Conservation (phyloP, 2,113 vertebrate genomes). For the Brachirus orientalis region DNA sequence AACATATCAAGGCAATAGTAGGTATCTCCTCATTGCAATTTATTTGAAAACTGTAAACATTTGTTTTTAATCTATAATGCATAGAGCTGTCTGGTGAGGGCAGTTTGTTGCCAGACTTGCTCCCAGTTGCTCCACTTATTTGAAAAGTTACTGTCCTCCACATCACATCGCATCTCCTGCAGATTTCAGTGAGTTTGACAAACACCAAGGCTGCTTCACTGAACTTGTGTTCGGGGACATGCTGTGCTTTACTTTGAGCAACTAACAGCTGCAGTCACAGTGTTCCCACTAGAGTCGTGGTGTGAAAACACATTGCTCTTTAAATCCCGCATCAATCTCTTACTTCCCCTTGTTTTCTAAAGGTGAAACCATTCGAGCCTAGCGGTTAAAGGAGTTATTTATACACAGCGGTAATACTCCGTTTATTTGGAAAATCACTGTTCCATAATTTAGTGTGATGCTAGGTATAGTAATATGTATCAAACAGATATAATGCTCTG, state of each 20-base stretch:
- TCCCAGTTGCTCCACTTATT: background rate
- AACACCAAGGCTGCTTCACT: constrained; percentile 6
- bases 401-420: background rate
- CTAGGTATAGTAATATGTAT: background rate
- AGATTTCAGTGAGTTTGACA: constrained; percentile 21
- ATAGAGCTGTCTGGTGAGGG: background rate
- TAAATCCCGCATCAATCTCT: constrained; percentile 39
- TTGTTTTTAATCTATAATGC: background rate
- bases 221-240: constrained; percentile 18
- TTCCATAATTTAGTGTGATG: constrained; percentile 1
- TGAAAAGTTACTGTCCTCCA: constrained; percentile 2
- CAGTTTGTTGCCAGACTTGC: background rate
- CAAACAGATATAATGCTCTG: constrained; percentile 2
- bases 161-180: constrained; percentile 9
- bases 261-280: constrained; percentile 20
- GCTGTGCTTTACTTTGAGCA: constrained; percentile 28
- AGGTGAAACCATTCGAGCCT: constrained; percentile 19
- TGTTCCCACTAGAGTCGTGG: constrained; percentile 16
- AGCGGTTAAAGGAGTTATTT: constrained; percentile 37
- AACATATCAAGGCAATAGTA: too few relatives aligned
- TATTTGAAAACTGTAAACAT: background rate
- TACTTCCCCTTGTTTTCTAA: constrained; percentile 17
- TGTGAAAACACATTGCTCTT: constrained; percentile 54
- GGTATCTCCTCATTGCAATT: too few relatives aligned
- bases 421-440: background rate